Evolutionary conservation across 2,113 vertebrate genomes (phyloP), one percentile per base, ranked within the genome.

Genomic region (Halcyon malimbica): DNA sequence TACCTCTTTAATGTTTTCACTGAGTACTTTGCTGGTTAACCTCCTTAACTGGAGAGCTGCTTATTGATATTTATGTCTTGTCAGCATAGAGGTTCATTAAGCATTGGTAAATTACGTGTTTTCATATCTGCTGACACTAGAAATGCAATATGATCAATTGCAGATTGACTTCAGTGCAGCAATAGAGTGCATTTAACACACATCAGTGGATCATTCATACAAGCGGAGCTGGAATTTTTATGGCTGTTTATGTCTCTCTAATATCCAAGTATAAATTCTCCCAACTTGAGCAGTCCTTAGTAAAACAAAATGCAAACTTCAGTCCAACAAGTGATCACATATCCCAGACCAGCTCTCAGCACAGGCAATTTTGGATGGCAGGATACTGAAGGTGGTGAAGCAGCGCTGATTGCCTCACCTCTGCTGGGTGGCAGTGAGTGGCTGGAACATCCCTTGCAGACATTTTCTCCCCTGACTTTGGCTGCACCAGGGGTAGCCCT

Each of bases 1-100:
- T 92, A 80, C 95, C 93, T 93, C 93, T 94, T 92, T 83, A 83
- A 91, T 64, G 70, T 20, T 84, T 90, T 87, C 90, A 50, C 37
- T 67, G 75, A 83, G 57, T 78, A 82, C 88, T 95, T 93, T 87
- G 76, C 89, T 78, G 87, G 94, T 95, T 96, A 95, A 95, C 83
- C 88, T 94, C 7, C 62, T 76, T 96, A 94, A 78, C 93, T 89
- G 92, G 93, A 97, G 96, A 92, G 84, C 93, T 96, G 91, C 95
- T 97, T 96, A 93, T 95, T 59, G 95, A 94, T 94, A 91, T 92
- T 96, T 95, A 97, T 92, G 91, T 93, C 95, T 95, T 67, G 71
- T 73, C 74, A 96, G 60, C 50, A 64, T 25, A 83, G 57, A 44
- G 90, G 89, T 95, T 96, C 96, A 97, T 97, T 96, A 97, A 94